Evolutionary conservation across 1,140 invertebrate genomes (phyloP).

Genomic region (Sycobia sp.): DNA sequence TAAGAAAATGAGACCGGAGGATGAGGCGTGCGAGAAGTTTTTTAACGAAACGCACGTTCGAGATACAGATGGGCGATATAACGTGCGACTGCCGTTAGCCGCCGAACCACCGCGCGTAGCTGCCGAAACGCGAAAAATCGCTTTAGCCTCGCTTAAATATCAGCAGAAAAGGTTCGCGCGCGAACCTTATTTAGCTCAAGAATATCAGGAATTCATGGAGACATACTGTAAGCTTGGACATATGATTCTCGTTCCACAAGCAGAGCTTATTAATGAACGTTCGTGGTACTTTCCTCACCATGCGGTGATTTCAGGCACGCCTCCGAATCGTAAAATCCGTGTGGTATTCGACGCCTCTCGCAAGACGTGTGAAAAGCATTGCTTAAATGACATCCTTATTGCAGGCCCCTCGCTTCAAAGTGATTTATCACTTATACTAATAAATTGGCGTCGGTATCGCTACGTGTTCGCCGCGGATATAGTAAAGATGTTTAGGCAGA

Average conservation of each 20-base stretch:
- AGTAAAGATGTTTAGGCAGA: slow-evolving; percentile 43
- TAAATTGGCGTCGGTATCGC: too few relatives aligned
- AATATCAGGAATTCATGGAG: background rate
- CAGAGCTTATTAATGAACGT: background rate
- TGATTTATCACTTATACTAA: too few relatives aligned
- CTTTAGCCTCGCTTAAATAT: background rate
- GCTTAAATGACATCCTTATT: background rate
- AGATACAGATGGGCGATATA: too few relatives aligned
- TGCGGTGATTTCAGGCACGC: too few relatives aligned
- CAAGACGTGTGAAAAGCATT: background rate
- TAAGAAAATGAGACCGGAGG: too few relatives aligned
- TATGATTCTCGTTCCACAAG: background rate
- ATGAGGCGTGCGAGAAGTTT: too few relatives aligned
- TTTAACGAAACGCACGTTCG: too few relatives aligned
- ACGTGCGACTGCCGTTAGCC: too few relatives aligned
- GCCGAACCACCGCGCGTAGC: too few relatives aligned
- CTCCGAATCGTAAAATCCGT: background rate
- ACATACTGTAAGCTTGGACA: background rate
- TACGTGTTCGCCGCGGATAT: slow-evolving; percentile 37
- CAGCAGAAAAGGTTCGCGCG: background rate
- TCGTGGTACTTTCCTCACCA: background rate
- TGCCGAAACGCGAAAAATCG: background rate
- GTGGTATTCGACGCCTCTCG: too few relatives aligned
- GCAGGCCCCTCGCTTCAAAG: background rate
- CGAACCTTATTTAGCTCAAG: background rate